Evolutionary conservation across 2,888 invertebrate species (phyloP).

Genomic region (Carpatolechia fugitivella): DNA sequence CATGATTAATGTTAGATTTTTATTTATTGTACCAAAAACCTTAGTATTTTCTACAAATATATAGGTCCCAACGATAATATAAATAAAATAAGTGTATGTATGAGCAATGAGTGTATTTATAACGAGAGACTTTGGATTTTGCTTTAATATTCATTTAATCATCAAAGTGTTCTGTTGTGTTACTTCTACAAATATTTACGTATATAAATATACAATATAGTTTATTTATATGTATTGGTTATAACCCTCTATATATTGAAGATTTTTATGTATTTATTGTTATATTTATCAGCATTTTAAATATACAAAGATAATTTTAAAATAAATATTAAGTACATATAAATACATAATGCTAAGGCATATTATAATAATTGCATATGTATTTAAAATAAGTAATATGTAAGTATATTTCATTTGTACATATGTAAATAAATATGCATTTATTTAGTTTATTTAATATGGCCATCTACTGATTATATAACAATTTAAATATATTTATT

Average conservation of each 20-base stretch:
- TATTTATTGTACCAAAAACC: constrained; percentile 53
- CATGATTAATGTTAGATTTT: constrained; percentile 27
- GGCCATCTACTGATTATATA: constrained; percentile 23
- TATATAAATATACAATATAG: constrained; percentile 7
- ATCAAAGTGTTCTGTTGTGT: constrained; percentile 20
- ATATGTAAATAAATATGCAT: constrained; percentile 56
- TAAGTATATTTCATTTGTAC: constrained; percentile 33
- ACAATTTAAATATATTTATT: constrained; percentile 6
- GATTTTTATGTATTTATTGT: no score
- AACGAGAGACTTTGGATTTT: constrained; percentile 62
- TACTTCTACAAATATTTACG: constrained; percentile 26
- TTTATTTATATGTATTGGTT: constrained; percentile 21
- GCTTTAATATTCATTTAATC: constrained; percentile 54
- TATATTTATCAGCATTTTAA: background rate
- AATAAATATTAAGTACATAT: constrained; percentile 18
- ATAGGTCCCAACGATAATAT: constrained; percentile 19
- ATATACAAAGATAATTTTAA: constrained; percentile 2
- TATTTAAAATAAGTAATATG: constrained; percentile 2
- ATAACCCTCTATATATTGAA: constrained; percentile 22
- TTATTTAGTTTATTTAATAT: constrained; percentile 48
- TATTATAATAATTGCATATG: constrained; percentile 8
- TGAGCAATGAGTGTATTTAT: constrained; percentile 34
- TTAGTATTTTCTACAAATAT: constrained; percentile 25
- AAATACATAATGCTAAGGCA: constrained; percentile 10
- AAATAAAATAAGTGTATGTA: constrained; percentile 32